Conservation (phyloP, 2,888 invertebrate genomes). For the Parthenolecanium corni region DNA sequence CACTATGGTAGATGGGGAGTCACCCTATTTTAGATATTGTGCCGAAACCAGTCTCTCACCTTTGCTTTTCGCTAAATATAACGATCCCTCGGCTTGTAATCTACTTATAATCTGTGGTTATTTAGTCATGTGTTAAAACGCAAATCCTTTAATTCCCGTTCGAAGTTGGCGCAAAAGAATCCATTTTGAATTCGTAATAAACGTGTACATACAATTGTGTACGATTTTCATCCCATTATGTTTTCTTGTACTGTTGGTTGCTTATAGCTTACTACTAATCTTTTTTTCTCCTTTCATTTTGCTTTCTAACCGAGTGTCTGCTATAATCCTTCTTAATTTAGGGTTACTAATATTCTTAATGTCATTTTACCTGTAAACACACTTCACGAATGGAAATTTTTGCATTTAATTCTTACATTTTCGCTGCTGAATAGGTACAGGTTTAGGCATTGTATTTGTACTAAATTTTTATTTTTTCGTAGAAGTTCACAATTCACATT, state of each 20-base stretch:
- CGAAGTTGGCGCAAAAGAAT: constrained; percentile 11
- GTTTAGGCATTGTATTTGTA: too few species aligned
- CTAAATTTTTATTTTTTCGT: too few species aligned
- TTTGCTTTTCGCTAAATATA: constrained; percentile 1
- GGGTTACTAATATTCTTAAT: constrained; percentile 11
- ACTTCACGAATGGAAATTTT: not conserved
- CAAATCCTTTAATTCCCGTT: constrained; percentile 28
- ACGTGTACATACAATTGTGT: constrained; percentile 22
- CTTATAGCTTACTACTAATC: constrained; percentile 23
- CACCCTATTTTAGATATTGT: constrained; percentile 16
- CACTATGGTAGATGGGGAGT: not conserved
- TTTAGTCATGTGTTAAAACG: constrained; percentile 29
- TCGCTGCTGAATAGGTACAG: too few species aligned
- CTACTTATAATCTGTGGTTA: constrained; percentile 28
- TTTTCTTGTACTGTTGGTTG: constrained; percentile 26
- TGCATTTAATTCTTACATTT: not conserved
- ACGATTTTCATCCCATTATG: constrained; percentile 20
- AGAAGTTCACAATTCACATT: too few species aligned
- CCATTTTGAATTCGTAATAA: constrained; percentile 26
- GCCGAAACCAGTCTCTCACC: constrained; percentile 19
- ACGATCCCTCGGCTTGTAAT: constrained; percentile 17
- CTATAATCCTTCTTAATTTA: constrained; percentile 2
- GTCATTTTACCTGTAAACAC: constrained; percentile 9
- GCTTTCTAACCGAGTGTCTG: not conserved
- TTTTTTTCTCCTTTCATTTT: not conserved